Evolutionary conservation across 2,113 vertebrate genomes (phyloP).

Genomic region (Stigmatopora nigra): DNA sequence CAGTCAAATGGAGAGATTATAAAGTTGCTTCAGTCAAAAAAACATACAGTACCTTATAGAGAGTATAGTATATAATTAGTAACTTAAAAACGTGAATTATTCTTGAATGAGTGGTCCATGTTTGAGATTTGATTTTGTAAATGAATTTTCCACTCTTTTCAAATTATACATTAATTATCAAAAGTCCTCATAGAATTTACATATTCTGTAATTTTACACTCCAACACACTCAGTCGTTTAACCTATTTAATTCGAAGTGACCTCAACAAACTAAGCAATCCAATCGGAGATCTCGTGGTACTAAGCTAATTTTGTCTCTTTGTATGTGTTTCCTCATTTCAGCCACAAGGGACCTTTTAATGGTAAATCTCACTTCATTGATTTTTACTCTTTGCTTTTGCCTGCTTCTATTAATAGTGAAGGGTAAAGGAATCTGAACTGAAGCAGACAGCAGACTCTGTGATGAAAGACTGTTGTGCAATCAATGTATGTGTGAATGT

Average conservation of each 20-base stretch:
- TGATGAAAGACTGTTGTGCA: not conserved
- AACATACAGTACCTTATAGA: not conserved
- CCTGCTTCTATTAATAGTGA: not conserved
- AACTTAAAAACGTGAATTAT: not conserved
- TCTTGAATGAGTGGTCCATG: not conserved
- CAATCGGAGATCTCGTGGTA: conserved; percentile 9
- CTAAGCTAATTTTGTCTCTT: conserved; percentile 26
- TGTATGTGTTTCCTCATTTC: conserved; percentile 27
- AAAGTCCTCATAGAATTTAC: conserved; percentile 2
- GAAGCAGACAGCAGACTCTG: conserved; percentile 11
- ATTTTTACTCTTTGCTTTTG: conserved; percentile 12
- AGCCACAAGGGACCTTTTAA: conserved; percentile 24
- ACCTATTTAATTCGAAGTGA: conserved; percentile 25
- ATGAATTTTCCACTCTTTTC: not conserved
- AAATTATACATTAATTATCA: not conserved
- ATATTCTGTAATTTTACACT: conserved; percentile 2
- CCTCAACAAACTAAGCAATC: conserved; percentile 10
- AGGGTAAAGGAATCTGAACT: conserved; percentile 12
- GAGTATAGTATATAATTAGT: conserved; percentile 3
- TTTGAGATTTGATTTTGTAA: not conserved
- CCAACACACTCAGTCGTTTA: conserved; percentile 6
- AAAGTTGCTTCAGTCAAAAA: conserved; percentile 11
- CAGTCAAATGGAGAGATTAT: not conserved
- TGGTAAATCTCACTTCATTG: conserved; percentile 9
- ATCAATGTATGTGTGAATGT: not conserved